Conservation (phyloP, 2,797 vertebrate species). For the Poeciliopsis turneri region DNA sequence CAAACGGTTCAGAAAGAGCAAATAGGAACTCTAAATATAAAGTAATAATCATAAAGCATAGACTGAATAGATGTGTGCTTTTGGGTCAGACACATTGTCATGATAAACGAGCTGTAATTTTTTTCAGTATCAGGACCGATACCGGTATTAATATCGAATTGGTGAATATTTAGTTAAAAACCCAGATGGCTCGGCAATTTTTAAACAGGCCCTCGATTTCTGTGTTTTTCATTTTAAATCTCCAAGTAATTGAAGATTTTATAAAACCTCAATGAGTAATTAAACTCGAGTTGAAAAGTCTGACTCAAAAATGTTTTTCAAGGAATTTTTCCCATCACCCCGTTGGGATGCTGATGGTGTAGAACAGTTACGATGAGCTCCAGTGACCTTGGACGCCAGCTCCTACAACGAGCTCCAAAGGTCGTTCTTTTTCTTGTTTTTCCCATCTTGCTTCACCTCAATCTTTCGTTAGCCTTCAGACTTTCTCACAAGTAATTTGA, state of each 20-base stretch:
- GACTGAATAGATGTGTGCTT: too few species aligned
- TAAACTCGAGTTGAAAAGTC: not conserved
- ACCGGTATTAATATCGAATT: too few species aligned
- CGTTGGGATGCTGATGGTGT: not conserved
- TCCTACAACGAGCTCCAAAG: not conserved
- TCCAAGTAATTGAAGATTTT: not conserved
- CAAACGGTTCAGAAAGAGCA: too few species aligned
- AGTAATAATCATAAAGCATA: too few species aligned
- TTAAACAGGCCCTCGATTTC: not conserved
- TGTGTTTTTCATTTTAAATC: not conserved
- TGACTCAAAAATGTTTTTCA: not conserved
- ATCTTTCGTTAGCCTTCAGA: not conserved
- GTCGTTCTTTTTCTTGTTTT: not conserved
- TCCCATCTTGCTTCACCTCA: not conserved
- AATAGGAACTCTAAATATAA: too few species aligned
- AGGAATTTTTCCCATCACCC: not conserved
- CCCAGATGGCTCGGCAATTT: not conserved
- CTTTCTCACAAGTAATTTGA: not conserved
- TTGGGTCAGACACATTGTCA: too few species aligned
- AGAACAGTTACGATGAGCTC: too few species aligned
- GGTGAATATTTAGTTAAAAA: not conserved
- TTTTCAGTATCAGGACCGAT: too few species aligned
- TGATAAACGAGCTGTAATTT: too few species aligned
- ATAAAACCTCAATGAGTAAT: not conserved
- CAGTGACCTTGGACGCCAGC: not conserved